Percentiles rank a stretch among this genome's conserved stretches.
These are phyloP conservation scores for Myxocyprinus asiaticus DNA, from an alignment of 2,113 vertebrate species.

Conservation along the genomic window DNA sequence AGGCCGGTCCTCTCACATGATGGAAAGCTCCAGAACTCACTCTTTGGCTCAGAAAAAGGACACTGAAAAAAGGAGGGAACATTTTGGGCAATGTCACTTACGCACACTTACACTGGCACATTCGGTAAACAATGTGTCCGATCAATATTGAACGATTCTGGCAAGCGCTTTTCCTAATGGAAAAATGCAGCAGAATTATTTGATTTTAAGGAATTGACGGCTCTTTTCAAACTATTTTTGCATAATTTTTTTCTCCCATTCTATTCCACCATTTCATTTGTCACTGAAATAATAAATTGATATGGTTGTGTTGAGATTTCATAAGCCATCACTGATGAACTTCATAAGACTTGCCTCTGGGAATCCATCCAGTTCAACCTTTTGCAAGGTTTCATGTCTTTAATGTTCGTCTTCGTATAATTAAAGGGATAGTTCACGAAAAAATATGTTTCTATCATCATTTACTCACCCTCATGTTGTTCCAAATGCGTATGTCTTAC, in stretches of 20 bases:
- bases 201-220: constrained; percentile 42
- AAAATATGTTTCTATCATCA: too few species aligned
- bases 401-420: too few species aligned
- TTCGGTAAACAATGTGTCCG: constrained; percentile 42
- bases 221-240: not conserved
- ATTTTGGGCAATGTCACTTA: constrained; percentile 29
- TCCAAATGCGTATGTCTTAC: too few species aligned
- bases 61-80: not conserved
- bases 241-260: constrained; percentile 11
- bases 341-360: too few species aligned
- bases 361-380: too few species aligned
- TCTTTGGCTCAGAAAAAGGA: not conserved
- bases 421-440: too few species aligned
- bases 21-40: constrained; percentile 23
- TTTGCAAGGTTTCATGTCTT: too few species aligned
- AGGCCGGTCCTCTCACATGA: not conserved
- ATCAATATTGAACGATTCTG: constrained; percentile 47
- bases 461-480: too few species aligned
- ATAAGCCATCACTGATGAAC: too few species aligned
- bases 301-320: too few species aligned
- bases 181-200: constrained; percentile 35
- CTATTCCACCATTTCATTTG: not conserved
- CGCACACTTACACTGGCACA: constrained; percentile 22
- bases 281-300: not conserved
- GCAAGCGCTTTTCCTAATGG: constrained; percentile 34